Evolutionary conservation across 1,140 invertebrate species (phyloP).

Genomic region (Drosophila oshimai): DNA sequence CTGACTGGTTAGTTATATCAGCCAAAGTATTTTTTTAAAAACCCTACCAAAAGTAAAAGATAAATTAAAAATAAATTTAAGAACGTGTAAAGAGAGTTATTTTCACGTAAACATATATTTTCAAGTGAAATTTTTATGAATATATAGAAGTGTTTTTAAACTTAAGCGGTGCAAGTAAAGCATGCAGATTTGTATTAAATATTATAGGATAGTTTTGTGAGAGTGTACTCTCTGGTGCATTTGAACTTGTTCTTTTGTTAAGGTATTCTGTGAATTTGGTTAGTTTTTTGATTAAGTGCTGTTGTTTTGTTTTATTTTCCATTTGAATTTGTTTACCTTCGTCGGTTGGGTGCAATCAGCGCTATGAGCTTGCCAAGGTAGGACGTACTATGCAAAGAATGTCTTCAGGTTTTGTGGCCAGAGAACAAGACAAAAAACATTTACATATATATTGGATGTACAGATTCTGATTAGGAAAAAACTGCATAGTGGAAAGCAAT

Average conservation of each 20-base stretch:
- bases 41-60: no score
- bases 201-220: neutral
- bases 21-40: no score
- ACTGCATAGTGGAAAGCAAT: neutral
- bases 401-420: constrained; percentile 24
- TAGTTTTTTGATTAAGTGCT: neutral
- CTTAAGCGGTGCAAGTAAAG: neutral
- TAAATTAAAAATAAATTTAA: no score
- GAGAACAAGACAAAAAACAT: constrained; percentile 30
- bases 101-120: no score
- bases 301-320: neutral
- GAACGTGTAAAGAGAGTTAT: no score
- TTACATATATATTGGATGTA: constrained; percentile 16
- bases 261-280: neutral
- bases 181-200: no score
- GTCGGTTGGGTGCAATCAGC: constrained; percentile 39
- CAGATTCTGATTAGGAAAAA: neutral
- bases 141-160: neutral
- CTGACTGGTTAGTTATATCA: no score
- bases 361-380: constrained; percentile 38
- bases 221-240: neutral
- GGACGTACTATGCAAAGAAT: constrained; percentile 41
- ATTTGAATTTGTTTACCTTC: constrained; percentile 26
- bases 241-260: neutral
- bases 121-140: no score